Evolutionary conservation across 64 coral and sea anemone genomes (phyloP).

Genomic region (Dendrophyllia cribrosa): DNA sequence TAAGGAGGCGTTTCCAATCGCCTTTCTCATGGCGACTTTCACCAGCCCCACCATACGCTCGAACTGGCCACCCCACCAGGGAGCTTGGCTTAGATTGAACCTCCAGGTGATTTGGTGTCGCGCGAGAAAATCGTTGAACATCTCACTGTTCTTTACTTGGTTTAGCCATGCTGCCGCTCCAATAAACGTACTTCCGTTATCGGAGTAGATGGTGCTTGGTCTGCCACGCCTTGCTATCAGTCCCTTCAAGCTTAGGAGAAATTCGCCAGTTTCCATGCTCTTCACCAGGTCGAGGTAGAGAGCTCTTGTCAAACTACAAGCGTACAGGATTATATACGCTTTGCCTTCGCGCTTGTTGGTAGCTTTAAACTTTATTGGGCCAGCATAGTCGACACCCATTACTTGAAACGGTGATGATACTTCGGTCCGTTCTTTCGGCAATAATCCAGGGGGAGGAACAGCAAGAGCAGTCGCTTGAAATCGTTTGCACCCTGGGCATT

Average conservation of each 20-base stretch:
- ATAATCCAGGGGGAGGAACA: slow-evolving; percentile 10
- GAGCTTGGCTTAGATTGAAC: not conserved
- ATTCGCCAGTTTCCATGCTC: too few species aligned
- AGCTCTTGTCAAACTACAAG: not conserved
- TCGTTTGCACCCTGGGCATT: slow-evolving; percentile 44
- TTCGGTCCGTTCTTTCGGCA: slow-evolving; percentile 39
- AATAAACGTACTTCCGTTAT: slow-evolving; percentile 38
- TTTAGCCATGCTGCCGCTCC: slow-evolving; percentile 28
- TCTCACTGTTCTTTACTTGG: slow-evolving; percentile 2
- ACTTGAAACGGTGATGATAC: slow-evolving; percentile 23
- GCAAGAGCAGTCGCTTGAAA: slow-evolving; percentile 37
- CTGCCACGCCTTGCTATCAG: slow-evolving; percentile 5
- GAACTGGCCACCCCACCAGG: not conserved
- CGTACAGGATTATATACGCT: not conserved
- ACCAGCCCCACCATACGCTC: not conserved
- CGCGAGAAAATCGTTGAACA: not conserved
- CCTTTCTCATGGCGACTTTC: not conserved
- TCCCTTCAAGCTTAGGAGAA: too few species aligned
- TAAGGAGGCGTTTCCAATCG: too few species aligned
- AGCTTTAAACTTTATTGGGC: slow-evolving; percentile 12
- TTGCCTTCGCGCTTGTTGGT: too few species aligned
- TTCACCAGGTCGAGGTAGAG: too few species aligned
- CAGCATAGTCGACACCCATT: slow-evolving; percentile 44
- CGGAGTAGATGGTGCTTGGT: slow-evolving; percentile 30
- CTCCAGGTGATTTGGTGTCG: not conserved